A percentile compares a stretch with the other conserved stretches of the same genome.
Evolutionary conservation across 2,113 vertebrate species (phyloP).

Genomic region (Megaceryle maxima): DNA sequence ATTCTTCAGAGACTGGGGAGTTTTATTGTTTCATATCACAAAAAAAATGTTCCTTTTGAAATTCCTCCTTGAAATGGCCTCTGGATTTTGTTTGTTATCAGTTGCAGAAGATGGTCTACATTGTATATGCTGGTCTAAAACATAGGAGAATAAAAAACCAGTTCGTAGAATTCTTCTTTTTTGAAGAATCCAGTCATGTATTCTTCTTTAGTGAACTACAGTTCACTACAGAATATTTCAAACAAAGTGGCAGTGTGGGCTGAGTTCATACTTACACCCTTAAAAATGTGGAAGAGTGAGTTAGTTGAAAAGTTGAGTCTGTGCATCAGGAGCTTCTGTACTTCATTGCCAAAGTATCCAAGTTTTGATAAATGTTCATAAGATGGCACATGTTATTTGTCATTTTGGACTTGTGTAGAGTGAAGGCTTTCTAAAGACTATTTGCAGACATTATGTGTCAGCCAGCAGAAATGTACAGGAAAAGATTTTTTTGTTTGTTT

Average conservation of each 20-base stretch:
- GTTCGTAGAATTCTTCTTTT: background rate
- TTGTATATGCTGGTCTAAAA: background rate
- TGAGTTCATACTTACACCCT: background rate
- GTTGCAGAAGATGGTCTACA: background rate
- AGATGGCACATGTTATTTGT: background rate
- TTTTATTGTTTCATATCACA: background rate
- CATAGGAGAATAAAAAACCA: fast-evolving
- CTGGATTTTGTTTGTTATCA: background rate
- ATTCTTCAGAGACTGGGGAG: background rate
- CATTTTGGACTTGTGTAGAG: background rate
- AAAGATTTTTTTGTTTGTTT: constrained; percentile 4
- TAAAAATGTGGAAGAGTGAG: background rate
- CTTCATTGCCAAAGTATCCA: background rate
- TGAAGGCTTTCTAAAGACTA: constrained; percentile 32
- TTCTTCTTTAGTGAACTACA: too few species aligned
- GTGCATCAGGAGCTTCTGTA: background rate
- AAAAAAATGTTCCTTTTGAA: background rate
- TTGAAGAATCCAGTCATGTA: background rate
- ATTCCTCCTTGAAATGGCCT: background rate
- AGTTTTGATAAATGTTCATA: background rate
- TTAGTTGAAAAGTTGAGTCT: background rate
- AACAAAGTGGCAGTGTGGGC: background rate
- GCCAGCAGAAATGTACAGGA: constrained; percentile 64
- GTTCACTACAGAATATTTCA: background rate
- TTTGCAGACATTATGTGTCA: constrained; percentile 54